A percentile compares a stretch with the other conserved stretches of the same genome.
Conservation (phyloP, 2,888 invertebrate genomes). For the Agriopis leucophaearia region DNA sequence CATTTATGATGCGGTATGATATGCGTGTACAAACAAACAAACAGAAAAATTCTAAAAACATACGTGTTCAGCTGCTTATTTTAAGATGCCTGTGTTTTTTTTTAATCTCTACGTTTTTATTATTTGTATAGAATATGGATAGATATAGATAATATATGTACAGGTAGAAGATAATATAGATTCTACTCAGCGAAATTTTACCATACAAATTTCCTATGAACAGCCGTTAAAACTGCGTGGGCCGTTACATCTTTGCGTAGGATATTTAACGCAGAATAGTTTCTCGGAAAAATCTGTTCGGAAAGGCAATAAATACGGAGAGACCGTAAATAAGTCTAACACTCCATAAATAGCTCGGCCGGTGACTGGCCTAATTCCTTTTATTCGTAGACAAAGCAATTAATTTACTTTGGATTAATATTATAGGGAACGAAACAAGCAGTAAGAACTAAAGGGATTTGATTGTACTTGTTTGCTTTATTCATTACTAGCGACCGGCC, state of each 20-base stretch:
- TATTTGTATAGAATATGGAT: no score
- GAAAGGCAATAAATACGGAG: slow-evolving; percentile 25
- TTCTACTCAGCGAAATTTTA: no score
- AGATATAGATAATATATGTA: no score
- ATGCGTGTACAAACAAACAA: no score
- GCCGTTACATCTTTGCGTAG: background rate
- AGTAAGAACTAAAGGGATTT: background rate
- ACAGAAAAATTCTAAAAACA: no score
- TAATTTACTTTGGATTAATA: slow-evolving; percentile 11
- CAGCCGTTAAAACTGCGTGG: slow-evolving; percentile 6
- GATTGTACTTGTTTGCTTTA: background rate
- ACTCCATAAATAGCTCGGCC: slow-evolving; percentile 21
- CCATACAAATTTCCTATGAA: slow-evolving; percentile 3
- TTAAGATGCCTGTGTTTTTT: no score
- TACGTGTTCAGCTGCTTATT: no score
- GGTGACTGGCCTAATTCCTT: slow-evolving; percentile 16
- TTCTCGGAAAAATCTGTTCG: slow-evolving; percentile 22
- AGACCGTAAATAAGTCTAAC: slow-evolving; percentile 25
- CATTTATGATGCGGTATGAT: no score
- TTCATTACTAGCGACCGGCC: no score
- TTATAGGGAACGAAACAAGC: background rate
- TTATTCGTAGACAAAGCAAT: slow-evolving; percentile 13
- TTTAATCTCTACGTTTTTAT: no score
- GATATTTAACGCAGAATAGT: slow-evolving; percentile 1
- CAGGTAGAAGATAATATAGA: no score